Evolutionary conservation across 1,140 invertebrate genomes (phyloP).

Genomic region (Protaetia brevitarsis): DNA sequence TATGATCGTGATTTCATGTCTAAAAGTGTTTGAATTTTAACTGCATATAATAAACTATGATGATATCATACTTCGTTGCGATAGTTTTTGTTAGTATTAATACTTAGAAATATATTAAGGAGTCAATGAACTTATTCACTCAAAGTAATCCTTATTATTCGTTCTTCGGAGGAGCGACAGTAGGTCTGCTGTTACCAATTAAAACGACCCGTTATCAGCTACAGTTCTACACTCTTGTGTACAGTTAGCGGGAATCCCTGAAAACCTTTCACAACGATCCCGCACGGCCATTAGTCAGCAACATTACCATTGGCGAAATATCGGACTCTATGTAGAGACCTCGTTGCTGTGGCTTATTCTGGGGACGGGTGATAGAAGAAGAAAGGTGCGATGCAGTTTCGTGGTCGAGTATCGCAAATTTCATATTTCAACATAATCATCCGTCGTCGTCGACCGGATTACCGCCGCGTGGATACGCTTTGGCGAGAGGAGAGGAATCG

Average conservation of each 20-base stretch:
- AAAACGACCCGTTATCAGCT: slow-evolving; percentile 3
- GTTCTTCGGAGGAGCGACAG: background rate
- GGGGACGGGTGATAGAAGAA: no score
- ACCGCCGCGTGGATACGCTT: background rate
- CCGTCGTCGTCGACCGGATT: background rate
- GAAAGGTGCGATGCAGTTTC: no score
- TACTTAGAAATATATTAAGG: no score
- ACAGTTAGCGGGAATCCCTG: slow-evolving; percentile 7
- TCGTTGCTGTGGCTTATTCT: no score
- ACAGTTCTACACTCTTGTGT: background rate
- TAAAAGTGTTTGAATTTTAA: no score
- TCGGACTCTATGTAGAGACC: background rate
- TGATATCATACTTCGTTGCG: no score
- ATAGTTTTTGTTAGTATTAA: no score
- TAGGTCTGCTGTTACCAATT: slow-evolving; percentile 2
- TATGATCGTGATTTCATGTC: no score
- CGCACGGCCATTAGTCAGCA: background rate
- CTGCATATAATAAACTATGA: no score
- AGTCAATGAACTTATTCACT: slow-evolving; percentile 1
- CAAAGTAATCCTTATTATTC: background rate
- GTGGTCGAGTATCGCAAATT: background rate
- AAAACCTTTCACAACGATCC: slow-evolving; percentile 3
- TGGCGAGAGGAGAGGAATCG: slow-evolving; percentile 6
- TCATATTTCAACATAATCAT: background rate
- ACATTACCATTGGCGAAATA: background rate